Base-by-base conservation (phyloP, 2,113 vertebrate species). In the Platysternon megacephalum region DNA sequence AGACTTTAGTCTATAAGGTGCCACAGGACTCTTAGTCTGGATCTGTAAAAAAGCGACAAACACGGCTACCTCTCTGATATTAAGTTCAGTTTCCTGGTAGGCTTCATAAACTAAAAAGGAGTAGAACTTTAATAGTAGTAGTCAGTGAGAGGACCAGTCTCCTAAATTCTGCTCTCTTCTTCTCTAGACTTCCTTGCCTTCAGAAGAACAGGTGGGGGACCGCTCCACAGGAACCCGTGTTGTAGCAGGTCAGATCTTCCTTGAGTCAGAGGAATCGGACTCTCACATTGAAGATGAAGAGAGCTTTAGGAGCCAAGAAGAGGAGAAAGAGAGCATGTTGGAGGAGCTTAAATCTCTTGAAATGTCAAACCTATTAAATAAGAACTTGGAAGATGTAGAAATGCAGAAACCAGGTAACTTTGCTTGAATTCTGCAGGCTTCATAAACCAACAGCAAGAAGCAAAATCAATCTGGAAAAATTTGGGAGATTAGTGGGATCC, bases 161-260 rank as follows among this genome's bases (percentile, higher is more conserved):
- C 79, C 14, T 91, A 13, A 95, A 88, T 93, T 72, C 80, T 72
- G 39, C 5, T 61, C 3, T 87, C 80, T 94, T 96, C 76, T 97
- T 94, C 68, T 94, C 91, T 93, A 98, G 98, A 93, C 96, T 92
- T 48, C 97, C 84, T 97, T 98, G 89, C 96, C 98, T 87, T 94
- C 98, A 88, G 98, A 98, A 86, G 98, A 98, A 91, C 96, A 99
- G 3, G 99, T 99, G 35, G 98, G 99, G 91, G 99, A 99, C 26
- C 97, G 97, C 55, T 98, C 97, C 56, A 85, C 98, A 39, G 95
- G 97, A 76, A 94, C 98, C 19, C 98, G 88, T 85, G 98, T 98
- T 51, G 98, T 98, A 16, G 98, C 98, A 39, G 98, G 98, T 83
- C 98, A 98, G 89, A 97, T 98, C 93, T 98, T 98, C 94, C 96